Conservation (phyloP, 2,888 invertebrate species). For the Pyralis farinalis region DNA sequence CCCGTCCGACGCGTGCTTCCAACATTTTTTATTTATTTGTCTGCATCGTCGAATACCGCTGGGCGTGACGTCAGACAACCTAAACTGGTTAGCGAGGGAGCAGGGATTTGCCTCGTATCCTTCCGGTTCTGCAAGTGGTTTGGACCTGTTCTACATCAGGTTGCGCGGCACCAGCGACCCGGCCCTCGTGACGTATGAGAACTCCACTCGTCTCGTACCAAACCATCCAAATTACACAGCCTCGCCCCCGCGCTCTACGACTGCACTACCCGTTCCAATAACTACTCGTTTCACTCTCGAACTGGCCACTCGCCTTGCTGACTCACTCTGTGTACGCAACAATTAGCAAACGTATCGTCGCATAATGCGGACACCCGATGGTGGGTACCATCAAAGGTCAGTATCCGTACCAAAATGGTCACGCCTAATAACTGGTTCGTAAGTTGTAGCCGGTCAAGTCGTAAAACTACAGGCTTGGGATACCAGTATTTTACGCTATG, state of each 20-base stretch:
- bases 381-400: constrained; percentile 76
- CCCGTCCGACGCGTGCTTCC: constrained; percentile 80
- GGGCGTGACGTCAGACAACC: constrained; percentile 78
- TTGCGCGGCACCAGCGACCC: constrained; percentile 61
- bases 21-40: constrained; percentile 81
- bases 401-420: constrained; percentile 80
- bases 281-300: constrained; percentile 45
- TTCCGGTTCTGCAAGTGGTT: constrained; percentile 79
- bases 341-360: constrained; percentile 73
- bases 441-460: constrained; percentile 73
- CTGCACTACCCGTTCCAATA: constrained; percentile 29
- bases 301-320: constrained; percentile 59
- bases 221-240: constrained; percentile 44
- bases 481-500: constrained; percentile 75
- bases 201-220: constrained; percentile 31
- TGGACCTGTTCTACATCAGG: constrained; percentile 78
- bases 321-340: constrained; percentile 68
- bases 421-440: constrained; percentile 81
- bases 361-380: constrained; percentile 59
- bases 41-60: constrained; percentile 79
- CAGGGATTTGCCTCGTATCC: constrained; percentile 80
- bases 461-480: constrained; percentile 71
- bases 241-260: constrained; percentile 35
- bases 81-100: constrained; percentile 81
- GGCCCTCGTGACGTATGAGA: constrained; percentile 58